Base-by-base conservation (phyloP, 2,113 vertebrate genomes). In the Nothoprocta pentlandii region DNA sequence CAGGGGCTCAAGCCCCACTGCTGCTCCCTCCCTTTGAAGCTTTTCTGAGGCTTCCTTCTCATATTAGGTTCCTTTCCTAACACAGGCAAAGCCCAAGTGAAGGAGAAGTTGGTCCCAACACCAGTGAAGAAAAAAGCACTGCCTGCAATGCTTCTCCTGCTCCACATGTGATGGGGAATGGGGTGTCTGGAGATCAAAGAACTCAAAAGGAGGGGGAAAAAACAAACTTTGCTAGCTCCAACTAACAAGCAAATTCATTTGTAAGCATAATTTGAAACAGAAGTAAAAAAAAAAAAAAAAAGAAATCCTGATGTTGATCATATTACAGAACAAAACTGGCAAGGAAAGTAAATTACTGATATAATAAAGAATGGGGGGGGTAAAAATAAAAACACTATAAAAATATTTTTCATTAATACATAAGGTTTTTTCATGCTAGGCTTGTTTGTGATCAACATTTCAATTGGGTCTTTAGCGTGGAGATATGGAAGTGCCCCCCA, bases 141-240 rank as follows among this genome's bases (percentile, higher is more conserved):
- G 64, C 91, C 76, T 74, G 87, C 68, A 56, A 47, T 42, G 47
- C 87, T 85, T 92, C 84, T 93, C 39, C 81, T 32, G 42, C 64
- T 85, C 71, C 80, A 81, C 51, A 77, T 47, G 64, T 74, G 75
- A 96, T 80, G 64, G 89, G 79, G 79, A 93, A 92, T 70, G 44
- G 85, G 61, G 71, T 93, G 85, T 91, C 87, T 26, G 41, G 79
- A 94, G 85, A 95, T 78, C 95, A 97, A 94, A 94, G 51, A 75
- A 75, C 26, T 49, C 8, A 28, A 47, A 76, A 66, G 64, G 8
- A 28, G 23, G 30, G 56, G 4, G 34, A 19, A 49, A 66, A 13
- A 59, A 68, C 70, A 49, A 83, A 71, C 30, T 80, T 78, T 77
- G 51, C 83, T 85, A 78, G 75, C 51, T 92, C 46, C 46, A 80